Base-by-base conservation (phyloP, 2,113 vertebrate genomes). In the Tragelaphus scriptus region DNA sequence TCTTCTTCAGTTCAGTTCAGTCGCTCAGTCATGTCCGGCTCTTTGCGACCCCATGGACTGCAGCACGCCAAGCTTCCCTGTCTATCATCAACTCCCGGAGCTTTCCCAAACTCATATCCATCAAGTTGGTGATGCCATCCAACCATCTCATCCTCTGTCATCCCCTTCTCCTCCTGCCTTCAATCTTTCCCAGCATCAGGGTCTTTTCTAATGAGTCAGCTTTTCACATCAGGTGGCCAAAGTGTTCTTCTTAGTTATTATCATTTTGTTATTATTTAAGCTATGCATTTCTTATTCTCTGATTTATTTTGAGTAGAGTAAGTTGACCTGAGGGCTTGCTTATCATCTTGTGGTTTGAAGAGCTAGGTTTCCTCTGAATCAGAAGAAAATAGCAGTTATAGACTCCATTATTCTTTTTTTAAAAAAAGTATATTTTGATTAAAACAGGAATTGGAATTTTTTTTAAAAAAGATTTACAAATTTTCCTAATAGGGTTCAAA, bases 281-380 rank as follows among this genome's bases (percentile, higher is more conserved):
- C 77, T 77, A 44, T 77, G 15, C 1, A 25, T 80, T 58, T 96
- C 53, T 63, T 94, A 1, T 26, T 88, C 36, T 5, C 2, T 85
- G n/a, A 11, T 89, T 96, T 92, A 47, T 75, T 80, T 96, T 82
- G 30, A 71, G 36, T 30, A 84, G 15, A 86, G 21, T 36, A 40
- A 86, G 17, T 44, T 94, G 58, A 92, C 15, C 36, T 91, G 21
- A 77, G 7, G 59, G 15, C 16, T 86, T 59, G 17, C 47, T 84
- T 79, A 79, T 75, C 55, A 90, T 61, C 11, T 44, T 95, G 44
- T 90, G 26, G 23, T 59, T 88, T 88, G 25, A 94, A 97, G n/a
- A 97, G 81, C 40, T 44, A 80, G 49, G 15, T n/a, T 44, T 47
- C 90, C n/a, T 90, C 75, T n/a, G 40, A 56, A 92, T 81, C 36